phyloP scores from a whole-genome alignment of 2,113 vertebrate species.

The Rhegmatorhina hoffmannsi region DNA sequence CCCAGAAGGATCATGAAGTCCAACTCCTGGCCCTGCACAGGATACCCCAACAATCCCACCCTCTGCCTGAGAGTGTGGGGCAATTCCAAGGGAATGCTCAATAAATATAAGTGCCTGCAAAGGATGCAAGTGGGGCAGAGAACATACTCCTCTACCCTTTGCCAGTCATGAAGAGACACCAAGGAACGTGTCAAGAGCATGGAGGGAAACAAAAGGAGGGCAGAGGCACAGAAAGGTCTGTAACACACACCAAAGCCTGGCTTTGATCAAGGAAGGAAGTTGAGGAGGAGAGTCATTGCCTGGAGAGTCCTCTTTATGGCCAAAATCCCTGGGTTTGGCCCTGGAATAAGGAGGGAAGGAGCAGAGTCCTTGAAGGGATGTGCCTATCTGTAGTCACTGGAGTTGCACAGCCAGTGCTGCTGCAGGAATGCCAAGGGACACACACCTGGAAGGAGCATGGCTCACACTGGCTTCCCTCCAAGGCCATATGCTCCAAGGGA shows the following conservation, averaged over 20 bases:
- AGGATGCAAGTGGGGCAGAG: not conserved
- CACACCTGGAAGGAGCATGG: not conserved
- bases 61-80: accelerated
- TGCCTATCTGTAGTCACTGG: not conserved
- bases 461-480: not conserved
- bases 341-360: not conserved
- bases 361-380: not conserved
- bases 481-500: not conserved
- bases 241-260: not conserved
- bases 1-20: not conserved
- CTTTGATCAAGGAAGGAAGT: not conserved
- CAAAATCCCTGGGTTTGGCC: not conserved
- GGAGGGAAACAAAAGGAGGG: not conserved
- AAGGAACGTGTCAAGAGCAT: not conserved
- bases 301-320: not conserved
- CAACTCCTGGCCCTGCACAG: not conserved
- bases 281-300: not conserved
- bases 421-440: not conserved
- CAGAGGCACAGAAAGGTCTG: not conserved
- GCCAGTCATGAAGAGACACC: not conserved
- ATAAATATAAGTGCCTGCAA: not conserved
- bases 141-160: not conserved
- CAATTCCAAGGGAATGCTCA: not conserved
- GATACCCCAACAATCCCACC: not conserved
- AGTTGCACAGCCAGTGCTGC: not conserved